A percentile compares a stretch with the other conserved stretches of the same genome.
These are phyloP conservation scores for Leptinotarsa juncta DNA, from an alignment of 2,888 invertebrate species.

Conservation along the genomic window DNA sequence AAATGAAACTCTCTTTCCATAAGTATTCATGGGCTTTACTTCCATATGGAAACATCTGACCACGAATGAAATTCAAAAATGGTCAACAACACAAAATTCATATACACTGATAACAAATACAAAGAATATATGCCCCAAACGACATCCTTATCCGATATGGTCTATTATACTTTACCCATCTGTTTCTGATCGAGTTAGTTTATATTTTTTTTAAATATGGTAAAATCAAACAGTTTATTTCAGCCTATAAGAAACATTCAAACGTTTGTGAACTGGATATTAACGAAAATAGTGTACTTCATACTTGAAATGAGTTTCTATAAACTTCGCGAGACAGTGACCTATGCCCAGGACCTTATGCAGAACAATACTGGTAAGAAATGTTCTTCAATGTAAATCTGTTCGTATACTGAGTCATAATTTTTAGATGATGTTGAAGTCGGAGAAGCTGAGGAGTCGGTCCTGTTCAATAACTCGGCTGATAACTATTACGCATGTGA, in stretches of 20 bases:
- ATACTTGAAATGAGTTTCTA: conserved; percentile 57
- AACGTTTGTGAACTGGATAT: conserved; percentile 65
- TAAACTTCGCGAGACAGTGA: conserved; percentile 41
- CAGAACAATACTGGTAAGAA: conserved; percentile 10
- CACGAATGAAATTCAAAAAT: too few species aligned
- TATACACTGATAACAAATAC: too few species aligned
- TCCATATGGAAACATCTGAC: too few species aligned
- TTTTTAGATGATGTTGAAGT: conserved; percentile 51
- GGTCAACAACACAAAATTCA: too few species aligned
- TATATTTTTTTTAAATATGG: too few species aligned
- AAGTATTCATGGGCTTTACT: too few species aligned
- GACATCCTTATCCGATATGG: too few species aligned
- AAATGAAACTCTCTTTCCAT: too few species aligned
- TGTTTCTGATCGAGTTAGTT: too few species aligned
- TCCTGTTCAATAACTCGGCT: conserved; percentile 61
- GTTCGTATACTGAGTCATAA: background rate
- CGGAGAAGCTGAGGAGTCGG: conserved; percentile 22
- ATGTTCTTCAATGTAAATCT: background rate
- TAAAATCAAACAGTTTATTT: conserved; percentile 34
- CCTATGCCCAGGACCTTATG: conserved; percentile 42
- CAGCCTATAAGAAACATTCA: conserved; percentile 65
- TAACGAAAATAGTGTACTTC: conserved; percentile 62
- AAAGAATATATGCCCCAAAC: too few species aligned
- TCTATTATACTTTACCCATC: too few species aligned
- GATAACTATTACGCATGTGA: conserved; percentile 61